Evolutionary conservation across 2,113 vertebrate genomes (phyloP).

Genomic region (Lagopus leucura): DNA sequence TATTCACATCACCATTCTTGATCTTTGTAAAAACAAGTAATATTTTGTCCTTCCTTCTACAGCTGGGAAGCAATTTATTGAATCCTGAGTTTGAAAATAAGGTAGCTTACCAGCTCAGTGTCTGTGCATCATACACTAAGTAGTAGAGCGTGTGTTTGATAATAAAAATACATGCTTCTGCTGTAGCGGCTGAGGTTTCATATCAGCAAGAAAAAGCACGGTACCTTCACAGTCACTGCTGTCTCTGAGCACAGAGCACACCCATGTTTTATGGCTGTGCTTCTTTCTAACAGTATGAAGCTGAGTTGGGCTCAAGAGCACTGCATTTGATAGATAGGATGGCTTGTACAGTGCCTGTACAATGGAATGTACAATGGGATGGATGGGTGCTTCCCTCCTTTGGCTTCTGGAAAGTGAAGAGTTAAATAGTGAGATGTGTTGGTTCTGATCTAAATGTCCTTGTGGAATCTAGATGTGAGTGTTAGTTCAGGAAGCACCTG

Average conservation of each 20-base stretch:
- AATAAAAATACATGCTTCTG: background rate
- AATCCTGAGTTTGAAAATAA: background rate
- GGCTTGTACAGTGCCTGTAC: background rate
- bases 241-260: background rate
- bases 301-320: background rate
- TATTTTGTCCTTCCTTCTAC: background rate
- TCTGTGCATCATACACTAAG: background rate
- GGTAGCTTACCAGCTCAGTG: background rate
- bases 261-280: background rate
- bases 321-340: background rate
- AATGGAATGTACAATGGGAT: no score
- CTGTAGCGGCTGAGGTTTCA: background rate
- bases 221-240: fast-evolving
- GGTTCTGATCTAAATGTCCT: background rate
- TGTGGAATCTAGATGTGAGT: background rate
- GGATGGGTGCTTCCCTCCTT: background rate
- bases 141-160: background rate
- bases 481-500: background rate
- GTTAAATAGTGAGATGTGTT: background rate
- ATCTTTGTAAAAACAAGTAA: background rate
- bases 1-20: background rate
- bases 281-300: background rate
- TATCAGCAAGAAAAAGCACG: background rate
- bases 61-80: background rate
- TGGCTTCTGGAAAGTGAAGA: background rate